phyloP scores from a whole-genome alignment of 2,888 invertebrate genomes.

The Hoplodrina blanda region DNA sequence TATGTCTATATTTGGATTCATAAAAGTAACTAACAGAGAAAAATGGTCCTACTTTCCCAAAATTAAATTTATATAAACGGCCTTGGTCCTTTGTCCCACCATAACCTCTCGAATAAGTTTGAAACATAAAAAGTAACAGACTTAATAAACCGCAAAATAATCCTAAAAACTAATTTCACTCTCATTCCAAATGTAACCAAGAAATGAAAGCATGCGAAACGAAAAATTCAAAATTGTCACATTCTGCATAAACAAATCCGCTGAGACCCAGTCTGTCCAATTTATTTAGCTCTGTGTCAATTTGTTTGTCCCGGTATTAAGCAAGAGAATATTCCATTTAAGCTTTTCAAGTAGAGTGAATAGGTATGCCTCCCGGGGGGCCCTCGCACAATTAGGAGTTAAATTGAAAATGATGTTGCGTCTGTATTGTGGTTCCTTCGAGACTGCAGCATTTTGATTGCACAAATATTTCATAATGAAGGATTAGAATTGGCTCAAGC shows the following conservation, averaged over 20 bases:
- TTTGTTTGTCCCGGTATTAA: constrained; percentile 69
- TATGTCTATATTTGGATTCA: not conserved
- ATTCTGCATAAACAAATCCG: constrained; percentile 58
- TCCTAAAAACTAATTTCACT: constrained; percentile 51
- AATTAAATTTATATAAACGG: constrained; percentile 7
- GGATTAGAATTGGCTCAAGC: constrained; percentile 36
- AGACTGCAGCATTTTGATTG: constrained; percentile 59
- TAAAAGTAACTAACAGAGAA: constrained; percentile 1
- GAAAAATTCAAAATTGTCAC: constrained; percentile 55
- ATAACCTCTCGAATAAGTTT: not conserved
- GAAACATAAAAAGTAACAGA: constrained; percentile 44
- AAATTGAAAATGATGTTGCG: constrained; percentile 82
- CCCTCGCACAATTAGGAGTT: constrained; percentile 75
- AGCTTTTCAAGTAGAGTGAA: constrained; percentile 65
- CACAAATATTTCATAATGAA: constrained; percentile 57
- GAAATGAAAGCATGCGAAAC: constrained; percentile 41
- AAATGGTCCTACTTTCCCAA: not conserved
- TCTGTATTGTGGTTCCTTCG: constrained; percentile 57
- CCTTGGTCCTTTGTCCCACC: constrained; percentile 14
- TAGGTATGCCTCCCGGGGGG: constrained; percentile 70
- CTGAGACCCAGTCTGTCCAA: constrained; percentile 61
- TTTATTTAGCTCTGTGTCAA: constrained; percentile 67
- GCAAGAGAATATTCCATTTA: constrained; percentile 66
- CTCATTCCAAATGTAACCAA: constrained; percentile 38
- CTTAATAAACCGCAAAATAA: constrained; percentile 48